phyloP scores from a whole-genome alignment of 2,888 invertebrate genomes.

The Polyommatus icarus region DNA sequence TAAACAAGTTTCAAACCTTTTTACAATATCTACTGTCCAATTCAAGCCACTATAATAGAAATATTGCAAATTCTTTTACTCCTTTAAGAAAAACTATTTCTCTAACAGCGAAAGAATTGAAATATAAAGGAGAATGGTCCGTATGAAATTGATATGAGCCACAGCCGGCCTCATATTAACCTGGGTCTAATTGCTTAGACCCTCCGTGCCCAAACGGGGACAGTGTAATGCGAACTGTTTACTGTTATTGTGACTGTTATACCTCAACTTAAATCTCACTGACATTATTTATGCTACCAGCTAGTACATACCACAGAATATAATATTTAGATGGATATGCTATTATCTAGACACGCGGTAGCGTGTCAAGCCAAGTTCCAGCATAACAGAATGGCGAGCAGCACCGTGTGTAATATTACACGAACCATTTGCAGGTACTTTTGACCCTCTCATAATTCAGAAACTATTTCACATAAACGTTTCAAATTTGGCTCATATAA shows the following conservation, averaged over 20 bases:
- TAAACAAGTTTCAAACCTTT: neutral
- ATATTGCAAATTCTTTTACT: neutral
- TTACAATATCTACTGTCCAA: neutral
- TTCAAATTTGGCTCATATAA: no score
- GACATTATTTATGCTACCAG: neutral
- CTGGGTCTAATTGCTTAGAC: neutral
- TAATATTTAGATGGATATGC: no score
- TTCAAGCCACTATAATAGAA: neutral
- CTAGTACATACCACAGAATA: no score
- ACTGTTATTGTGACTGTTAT: neutral
- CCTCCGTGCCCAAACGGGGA: conserved; percentile 4
- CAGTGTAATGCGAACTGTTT: conserved; percentile 5
- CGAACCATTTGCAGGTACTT: no score
- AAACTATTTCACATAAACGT: no score
- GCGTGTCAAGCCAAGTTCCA: no score
- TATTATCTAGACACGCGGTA: no score
- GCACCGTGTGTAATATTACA: no score
- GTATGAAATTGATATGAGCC: conserved; percentile 7
- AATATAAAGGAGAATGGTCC: neutral
- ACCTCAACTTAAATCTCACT: neutral
- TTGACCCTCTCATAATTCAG: no score
- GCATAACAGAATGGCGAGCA: no score
- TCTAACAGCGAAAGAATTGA: neutral
- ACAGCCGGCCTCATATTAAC: neutral
- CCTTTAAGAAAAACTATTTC: neutral